These are phyloP conservation scores for Kryphioiulus occultus DNA, from an alignment of 2,888 invertebrate species.

Conservation along the genomic window DNA sequence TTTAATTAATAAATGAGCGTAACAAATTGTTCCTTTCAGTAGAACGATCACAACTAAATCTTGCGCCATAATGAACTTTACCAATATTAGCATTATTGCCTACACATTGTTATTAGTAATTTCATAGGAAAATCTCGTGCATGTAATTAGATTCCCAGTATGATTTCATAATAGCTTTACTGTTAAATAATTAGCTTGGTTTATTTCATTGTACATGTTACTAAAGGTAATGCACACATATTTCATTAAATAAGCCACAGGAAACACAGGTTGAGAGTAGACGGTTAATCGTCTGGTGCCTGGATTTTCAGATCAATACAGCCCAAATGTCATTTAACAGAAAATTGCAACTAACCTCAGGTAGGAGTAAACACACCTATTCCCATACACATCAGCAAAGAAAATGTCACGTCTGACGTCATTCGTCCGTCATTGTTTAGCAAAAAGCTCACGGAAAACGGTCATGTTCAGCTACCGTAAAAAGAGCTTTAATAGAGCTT, in stretches of 20 bases:
- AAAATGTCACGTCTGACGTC: constrained; percentile 25
- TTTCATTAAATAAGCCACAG: not conserved
- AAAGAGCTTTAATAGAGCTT: not conserved
- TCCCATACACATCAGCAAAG: not conserved
- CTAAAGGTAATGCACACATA: not conserved
- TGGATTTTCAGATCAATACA: not conserved
- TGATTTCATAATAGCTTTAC: no score
- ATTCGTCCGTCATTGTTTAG: not conserved
- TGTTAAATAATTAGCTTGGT: no score
- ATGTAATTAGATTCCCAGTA: no score
- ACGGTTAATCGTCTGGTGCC: not conserved
- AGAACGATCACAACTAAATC: no score
- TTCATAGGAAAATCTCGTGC: no score
- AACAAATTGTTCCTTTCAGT: no score
- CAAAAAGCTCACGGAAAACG: not conserved
- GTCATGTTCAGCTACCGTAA: not conserved
- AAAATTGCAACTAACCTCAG: constrained; percentile 2
- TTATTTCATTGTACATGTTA: no score
- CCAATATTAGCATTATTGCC: no score
- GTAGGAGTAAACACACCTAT: not conserved
- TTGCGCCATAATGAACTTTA: no score
- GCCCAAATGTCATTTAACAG: constrained; percentile 12
- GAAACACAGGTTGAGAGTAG: not conserved
- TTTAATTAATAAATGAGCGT: no score
- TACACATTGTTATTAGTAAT: no score